Evolutionary conservation across 2,113 vertebrate genomes (phyloP).

Genomic region (Varanus komodoensis): DNA sequence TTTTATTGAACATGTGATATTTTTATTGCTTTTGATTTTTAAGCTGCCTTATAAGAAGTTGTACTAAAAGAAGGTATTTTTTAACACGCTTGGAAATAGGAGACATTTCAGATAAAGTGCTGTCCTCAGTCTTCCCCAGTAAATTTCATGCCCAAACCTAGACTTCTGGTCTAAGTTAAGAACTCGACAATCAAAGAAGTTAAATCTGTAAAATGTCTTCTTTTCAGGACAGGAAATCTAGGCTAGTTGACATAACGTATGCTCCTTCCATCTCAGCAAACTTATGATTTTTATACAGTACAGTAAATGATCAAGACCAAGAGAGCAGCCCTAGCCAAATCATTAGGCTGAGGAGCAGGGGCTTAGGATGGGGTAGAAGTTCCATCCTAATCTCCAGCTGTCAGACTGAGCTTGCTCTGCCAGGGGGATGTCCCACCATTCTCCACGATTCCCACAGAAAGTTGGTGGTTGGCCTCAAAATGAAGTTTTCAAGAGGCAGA

Average conservation of each 20-base stretch:
- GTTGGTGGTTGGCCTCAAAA: background rate
- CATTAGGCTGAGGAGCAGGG: background rate
- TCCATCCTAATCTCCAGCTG: too few species aligned
- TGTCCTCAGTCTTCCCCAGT: background rate
- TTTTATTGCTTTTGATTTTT: background rate
- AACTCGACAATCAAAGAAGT: background rate
- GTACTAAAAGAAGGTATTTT: background rate
- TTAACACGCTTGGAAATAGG: background rate
- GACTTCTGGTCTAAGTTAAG: background rate
- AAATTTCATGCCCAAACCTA: background rate
- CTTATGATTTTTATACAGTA: background rate
- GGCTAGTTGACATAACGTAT: too few species aligned
- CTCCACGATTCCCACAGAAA: background rate
- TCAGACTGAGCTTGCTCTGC: too few species aligned
- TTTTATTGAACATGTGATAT: background rate
- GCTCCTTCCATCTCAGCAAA: background rate
- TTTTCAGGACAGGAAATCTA: background rate
- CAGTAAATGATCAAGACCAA: background rate
- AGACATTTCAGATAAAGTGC: background rate
- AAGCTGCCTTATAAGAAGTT: background rate
- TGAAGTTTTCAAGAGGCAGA: background rate
- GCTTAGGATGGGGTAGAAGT: too few species aligned
- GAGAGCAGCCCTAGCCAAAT: background rate
- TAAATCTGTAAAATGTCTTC: background rate
- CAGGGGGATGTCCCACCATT: background rate